Evolutionary conservation across 1,140 invertebrate species (phyloP).

Genomic region (Drosophila murphyi): DNA sequence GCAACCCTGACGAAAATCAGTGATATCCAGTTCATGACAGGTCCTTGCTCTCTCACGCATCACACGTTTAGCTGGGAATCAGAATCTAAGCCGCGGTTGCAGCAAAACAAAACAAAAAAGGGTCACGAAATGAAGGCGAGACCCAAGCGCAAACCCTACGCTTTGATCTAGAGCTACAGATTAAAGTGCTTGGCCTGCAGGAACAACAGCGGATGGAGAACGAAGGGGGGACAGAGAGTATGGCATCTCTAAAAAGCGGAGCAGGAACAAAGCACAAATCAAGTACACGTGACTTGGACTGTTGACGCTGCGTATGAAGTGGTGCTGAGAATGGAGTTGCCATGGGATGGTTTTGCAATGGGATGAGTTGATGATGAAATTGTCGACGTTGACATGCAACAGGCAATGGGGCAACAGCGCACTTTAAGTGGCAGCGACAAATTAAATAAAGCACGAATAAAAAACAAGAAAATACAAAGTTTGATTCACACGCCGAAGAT

Average conservation of each 20-base stretch:
- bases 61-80: constrained; percentile 18
- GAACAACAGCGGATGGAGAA: constrained; percentile 9
- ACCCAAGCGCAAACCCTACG: constrained; percentile 24
- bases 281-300: constrained; percentile 76
- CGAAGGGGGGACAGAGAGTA: constrained; percentile 5
- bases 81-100: constrained; percentile 21
- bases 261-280: constrained; percentile 71
- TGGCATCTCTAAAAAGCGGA: constrained; percentile 24
- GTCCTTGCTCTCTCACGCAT: constrained; percentile 75
- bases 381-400: constrained; percentile 80
- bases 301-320: constrained; percentile 48
- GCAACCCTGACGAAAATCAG: constrained; percentile 31
- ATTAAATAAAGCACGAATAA: constrained; percentile 72
- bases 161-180: constrained; percentile 67
- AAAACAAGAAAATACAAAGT: background rate
- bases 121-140: constrained; percentile 64
- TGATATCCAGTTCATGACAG: constrained; percentile 75
- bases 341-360: constrained; percentile 17
- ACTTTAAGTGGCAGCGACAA: constrained; percentile 65
- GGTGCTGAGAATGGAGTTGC: constrained; percentile 12
- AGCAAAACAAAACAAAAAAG: constrained; percentile 46
- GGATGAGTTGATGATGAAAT: constrained; percentile 69
- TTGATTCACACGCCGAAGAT: background rate
- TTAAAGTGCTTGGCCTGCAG: constrained; percentile 48
- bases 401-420: constrained; percentile 50